Evolutionary conservation across 1,140 invertebrate species (phyloP), one percentile per base, ranked within the genome.

Genomic region (Apis cerana): DNA sequence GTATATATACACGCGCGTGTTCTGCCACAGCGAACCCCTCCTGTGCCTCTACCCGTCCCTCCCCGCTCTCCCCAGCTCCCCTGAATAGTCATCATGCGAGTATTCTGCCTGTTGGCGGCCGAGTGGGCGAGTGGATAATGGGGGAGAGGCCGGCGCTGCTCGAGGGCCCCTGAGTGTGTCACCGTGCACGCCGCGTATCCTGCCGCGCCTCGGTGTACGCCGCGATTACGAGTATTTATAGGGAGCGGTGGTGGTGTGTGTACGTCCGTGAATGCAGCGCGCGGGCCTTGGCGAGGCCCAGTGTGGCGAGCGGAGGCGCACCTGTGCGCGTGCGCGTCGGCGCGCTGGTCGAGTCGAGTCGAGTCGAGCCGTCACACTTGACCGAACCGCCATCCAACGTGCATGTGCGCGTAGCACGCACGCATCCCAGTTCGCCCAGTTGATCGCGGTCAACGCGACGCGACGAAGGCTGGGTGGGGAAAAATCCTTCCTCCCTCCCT

Each of bases 31-130:
- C 54, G 17, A 62, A n/a, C 67, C 50, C 74, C 81, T 43, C 67
- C 74, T 68, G 19, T 77, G 83, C 86, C 56, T 71, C 85, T 58
- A n/a, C 82, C 84, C n/a, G 71, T 90, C 88, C 86, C 84, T 82
- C 59, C 81, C 59, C 59, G n/a, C 59, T 76, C 10, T 61, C 85
- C 77, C 85, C 64, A 59, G 69, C 78, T 88, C 90, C 61, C 68
- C 83, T 77, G 87, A 91, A 91, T 91, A 91, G 89, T 91, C 91
- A 91, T 91, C 85, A 87, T 80, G 81, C 84, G 89, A 90, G 90
- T 82, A 87, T 89, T 86, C 84, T 84, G 84, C 82, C 81, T 82
- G 82, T 83, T 80, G 83, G 80, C 79, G 76, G 77, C 50, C 82
- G 87, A 86, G 83, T 77, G 84, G 71, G 79, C 76, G 81, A 83